These are phyloP conservation scores for Drosophila robusta DNA, from an alignment of 2,888 invertebrate genomes.

Conservation along the genomic window DNA sequence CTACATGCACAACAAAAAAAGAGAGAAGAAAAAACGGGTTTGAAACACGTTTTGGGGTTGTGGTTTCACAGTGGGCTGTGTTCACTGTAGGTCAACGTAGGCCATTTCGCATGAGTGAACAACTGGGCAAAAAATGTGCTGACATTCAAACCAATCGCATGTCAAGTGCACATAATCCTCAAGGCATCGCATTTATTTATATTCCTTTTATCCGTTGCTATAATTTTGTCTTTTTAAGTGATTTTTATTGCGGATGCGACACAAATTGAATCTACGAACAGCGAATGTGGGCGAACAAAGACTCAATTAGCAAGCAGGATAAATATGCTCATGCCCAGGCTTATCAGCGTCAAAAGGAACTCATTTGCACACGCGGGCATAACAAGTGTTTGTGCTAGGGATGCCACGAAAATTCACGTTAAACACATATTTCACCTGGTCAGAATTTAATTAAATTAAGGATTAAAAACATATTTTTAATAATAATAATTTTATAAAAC, in stretches of 20 bases:
- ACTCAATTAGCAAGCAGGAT: slow-evolving; percentile 38
- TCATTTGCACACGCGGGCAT: slow-evolving; percentile 3
- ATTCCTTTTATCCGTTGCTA: slow-evolving; percentile 39
- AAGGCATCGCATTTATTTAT: slow-evolving; percentile 39
- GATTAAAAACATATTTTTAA: too few relatives aligned
- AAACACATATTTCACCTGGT: background rate
- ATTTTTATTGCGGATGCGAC: slow-evolving; percentile 36
- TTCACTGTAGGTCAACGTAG: slow-evolving; percentile 36
- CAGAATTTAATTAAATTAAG: too few relatives aligned
- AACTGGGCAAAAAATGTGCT: slow-evolving; percentile 20
- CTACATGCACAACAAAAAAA: slow-evolving; percentile 16
- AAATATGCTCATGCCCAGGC: background rate
- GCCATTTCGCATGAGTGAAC: slow-evolving; percentile 56
- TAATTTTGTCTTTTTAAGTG: slow-evolving; percentile 54
- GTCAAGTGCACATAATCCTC: slow-evolving; percentile 53
- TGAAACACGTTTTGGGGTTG: slow-evolving; percentile 6
- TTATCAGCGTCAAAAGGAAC: background rate
- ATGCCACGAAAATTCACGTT: background rate
- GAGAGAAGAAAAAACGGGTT: slow-evolving; percentile 5
- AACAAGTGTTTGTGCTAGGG: background rate
- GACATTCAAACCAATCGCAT: slow-evolving; percentile 31
- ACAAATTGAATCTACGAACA: slow-evolving; percentile 31
- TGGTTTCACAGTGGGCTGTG: slow-evolving; percentile 10
- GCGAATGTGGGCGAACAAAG: slow-evolving; percentile 18
- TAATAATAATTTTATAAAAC: too few relatives aligned